Base-by-base conservation (phyloP, 2,797 vertebrate species). In the Phoxinus dragarum region DNA sequence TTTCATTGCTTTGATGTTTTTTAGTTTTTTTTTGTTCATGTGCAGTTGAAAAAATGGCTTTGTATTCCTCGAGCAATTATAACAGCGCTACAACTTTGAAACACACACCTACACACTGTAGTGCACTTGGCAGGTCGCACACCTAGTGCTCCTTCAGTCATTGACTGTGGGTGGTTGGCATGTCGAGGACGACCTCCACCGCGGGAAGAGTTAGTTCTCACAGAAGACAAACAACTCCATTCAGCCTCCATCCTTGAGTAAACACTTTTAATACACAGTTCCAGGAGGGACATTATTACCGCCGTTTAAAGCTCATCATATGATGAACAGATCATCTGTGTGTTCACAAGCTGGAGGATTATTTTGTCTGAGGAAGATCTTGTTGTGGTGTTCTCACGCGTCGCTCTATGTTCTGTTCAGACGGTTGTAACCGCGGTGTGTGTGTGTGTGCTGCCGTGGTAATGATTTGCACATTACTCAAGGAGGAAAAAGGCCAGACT, bases 131-230 rank as follows among this genome's bases (percentile, higher is more conserved):
- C 52, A 54, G 80, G 21, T 80, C 75, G 68, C 71, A 79, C 81
- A 82, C 69, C 74, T 84, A 19, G 52, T 89, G 88, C 86, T 88
- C 84, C 86, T 88, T 85, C 89, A 88, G 84, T 88, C 88, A 83
- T 86, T 90, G 91, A 87, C 86, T 36, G 90, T 59, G 83, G 88
- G 86, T 86, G 86, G 84, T 56, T 82, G 88, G 90, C 89, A 88
- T 90, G 61, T 40, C 23, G 17, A 71, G 75, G 83, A 79, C 17
- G 34, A 69, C 36, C 12, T 81, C 44, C 47, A 54, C 36, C 14
- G 7, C 14, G 27, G 23, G 49, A 61, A 69, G 34, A 67, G 34
- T 34, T 56, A 34, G 40, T 42, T 78, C 75, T 61, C 52, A 72
- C 66, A 36, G 49, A 61, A 59, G 21, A 69, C 67, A 73, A 74